Evolutionary conservation across 2,888 invertebrate genomes (phyloP), one percentile per base, ranked within the genome.

Genomic region (Drosophila infuscata): DNA sequence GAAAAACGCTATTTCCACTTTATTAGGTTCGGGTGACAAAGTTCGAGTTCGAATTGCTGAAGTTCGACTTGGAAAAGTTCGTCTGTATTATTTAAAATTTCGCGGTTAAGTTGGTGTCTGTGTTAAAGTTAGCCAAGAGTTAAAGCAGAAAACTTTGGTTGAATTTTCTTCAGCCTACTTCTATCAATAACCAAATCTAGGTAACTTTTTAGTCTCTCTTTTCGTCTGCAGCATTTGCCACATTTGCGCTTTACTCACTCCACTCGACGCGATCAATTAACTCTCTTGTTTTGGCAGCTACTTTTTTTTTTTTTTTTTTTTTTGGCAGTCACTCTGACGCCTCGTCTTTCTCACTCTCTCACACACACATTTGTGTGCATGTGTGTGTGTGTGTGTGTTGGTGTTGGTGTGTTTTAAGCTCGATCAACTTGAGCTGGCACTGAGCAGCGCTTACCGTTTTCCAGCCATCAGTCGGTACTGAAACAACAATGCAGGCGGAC

Each of bases 401-500:
- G 20, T 25, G 20, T 25, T 25, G 20, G 20, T 64, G 51, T 38
- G 15, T 11, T 63, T 70, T 20, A 74, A 76, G 72, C 80, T 64
- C 70, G 82, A 87, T 84, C 71, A 74, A 32, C 62, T 54, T 25
- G 52, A 36, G 67, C 70, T 69, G 62, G 65, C 64, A 66, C 29
- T 57, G 76, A 79, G 68, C 62, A 43, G 41, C 46, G 80, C 73
- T 87, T 84, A 76, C 60, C 66, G 81, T 53, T 85, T 83, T 43
- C n/a, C 56, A 56, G 63, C 67, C 63, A 74, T 83, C 90, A 91
- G 91, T 91, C 83, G 82, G 79, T 73, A 83, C 82, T 66, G 76
- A 76, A 80, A 81, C 81, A 82, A 90, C 87, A 88, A 86, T 85
- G 89, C 83, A 89, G 84, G 84, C 91, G 90, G 90, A 85, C 86